Percentiles rank a stretch among this genome's conserved stretches.
phyloP scores from a whole-genome alignment of 2,797 vertebrate species.

The Mormyrus hasselquistii region DNA sequence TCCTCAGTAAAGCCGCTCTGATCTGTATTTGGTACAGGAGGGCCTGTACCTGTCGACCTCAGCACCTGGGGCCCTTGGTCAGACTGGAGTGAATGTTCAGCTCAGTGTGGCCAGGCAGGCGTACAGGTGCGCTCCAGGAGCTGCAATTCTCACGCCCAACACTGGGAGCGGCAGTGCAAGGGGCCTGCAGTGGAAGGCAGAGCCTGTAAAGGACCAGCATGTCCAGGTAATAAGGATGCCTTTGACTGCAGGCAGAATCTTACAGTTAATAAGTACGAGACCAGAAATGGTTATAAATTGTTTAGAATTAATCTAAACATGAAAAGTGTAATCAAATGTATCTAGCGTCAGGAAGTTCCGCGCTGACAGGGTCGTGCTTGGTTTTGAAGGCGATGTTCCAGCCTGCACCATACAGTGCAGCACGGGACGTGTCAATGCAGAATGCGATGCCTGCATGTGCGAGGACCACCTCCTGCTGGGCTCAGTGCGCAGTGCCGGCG shows the following conservation, averaged over 20 bases:
- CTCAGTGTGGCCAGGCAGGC: constrained; percentile 72
- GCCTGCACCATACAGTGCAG: constrained; percentile 76
- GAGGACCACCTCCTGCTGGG: constrained; percentile 76
- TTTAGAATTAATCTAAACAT: neutral
- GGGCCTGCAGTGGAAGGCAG: constrained; percentile 74
- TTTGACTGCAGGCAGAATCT: neutral
- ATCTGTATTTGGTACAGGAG: constrained; percentile 33
- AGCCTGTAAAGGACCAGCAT: constrained; percentile 71
- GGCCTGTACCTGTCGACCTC: constrained; percentile 32
- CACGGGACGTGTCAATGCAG: constrained; percentile 75
- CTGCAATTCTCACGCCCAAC: constrained; percentile 60
- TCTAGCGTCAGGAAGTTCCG: neutral
- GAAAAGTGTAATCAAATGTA: neutral
- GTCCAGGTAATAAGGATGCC: constrained; percentile 54
- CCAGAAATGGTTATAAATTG: neutral
- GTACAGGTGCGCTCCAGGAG: constrained; percentile 75
- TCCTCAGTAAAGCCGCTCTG: neutral
- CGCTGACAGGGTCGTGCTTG: neutral
- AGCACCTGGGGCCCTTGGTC: constrained; percentile 79
- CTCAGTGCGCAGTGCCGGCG: constrained; percentile 73
- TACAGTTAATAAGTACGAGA: neutral
- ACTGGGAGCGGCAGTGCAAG: constrained; percentile 62
- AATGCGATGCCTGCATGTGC: constrained; percentile 84
- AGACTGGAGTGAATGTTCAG: constrained; percentile 80
- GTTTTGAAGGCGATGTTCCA: constrained; percentile 35